A percentile compares a stretch with the other conserved stretches of the same genome.
phyloP scores from a whole-genome alignment of 2,888 invertebrate genomes.

The Lithophane semibrunnea region DNA sequence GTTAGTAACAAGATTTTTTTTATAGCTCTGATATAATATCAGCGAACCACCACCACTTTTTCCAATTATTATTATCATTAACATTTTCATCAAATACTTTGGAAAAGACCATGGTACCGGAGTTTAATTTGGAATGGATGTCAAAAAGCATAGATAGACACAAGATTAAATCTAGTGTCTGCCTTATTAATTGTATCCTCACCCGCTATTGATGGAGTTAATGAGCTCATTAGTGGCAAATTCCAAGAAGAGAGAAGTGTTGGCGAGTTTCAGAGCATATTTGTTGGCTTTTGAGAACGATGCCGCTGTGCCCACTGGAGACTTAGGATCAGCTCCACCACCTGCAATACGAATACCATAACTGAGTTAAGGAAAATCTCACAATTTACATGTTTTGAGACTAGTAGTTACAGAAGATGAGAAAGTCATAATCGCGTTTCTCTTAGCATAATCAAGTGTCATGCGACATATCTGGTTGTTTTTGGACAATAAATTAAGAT shows the following conservation, averaged over 20 bases:
- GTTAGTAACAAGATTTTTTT: neutral
- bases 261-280: conserved; percentile 95
- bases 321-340: conserved; percentile 96
- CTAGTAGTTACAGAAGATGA: neutral
- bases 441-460: neutral
- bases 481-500: neutral
- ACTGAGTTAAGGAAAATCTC: neutral
- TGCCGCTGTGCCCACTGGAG: conserved; percentile 96
- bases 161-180: neutral
- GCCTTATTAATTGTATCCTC: conserved; percentile 62
- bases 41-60: too few relatives aligned
- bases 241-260: conserved; percentile 96
- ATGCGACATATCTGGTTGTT: neutral
- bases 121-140: neutral
- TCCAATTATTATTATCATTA: too few relatives aligned
- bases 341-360: conserved; percentile 80
- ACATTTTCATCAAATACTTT: neutral
- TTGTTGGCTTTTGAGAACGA: conserved; percentile 97
- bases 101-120: neutral
- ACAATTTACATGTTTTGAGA: neutral
- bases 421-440: neutral
- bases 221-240: conserved; percentile 96
- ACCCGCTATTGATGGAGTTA: conserved; percentile 91
- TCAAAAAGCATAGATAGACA: neutral
- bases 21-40: neutral